Evolutionary conservation across 2,888 invertebrate genomes (phyloP), one percentile per base, ranked within the genome.

Genomic region (Drosophila kambysellisi): DNA sequence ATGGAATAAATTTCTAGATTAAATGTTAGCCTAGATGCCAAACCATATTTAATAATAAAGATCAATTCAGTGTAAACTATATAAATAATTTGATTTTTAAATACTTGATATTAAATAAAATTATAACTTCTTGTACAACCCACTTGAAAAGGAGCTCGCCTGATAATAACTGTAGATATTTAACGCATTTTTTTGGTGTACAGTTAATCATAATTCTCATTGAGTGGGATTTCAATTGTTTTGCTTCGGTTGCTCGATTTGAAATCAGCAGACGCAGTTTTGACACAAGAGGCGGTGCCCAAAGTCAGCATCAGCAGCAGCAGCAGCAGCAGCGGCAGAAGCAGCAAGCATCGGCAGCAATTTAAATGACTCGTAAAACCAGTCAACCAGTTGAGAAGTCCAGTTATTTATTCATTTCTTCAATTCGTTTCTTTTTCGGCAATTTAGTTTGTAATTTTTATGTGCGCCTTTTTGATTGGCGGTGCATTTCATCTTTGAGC

Each of bases 391-490:
- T 71, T 70, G 59, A 61, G 70, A 32, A 58, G 58, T 59, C 73
- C 73, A 67, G 70, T 68, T 58, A 83, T 76, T 66, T 79, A 82
- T 86, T 83, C 70, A 82, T 62, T 64, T 50, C 25, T 62, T 68
- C 57, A 59, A 56, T 61, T 79, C 62, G 52, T 71, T 63, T 82
- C 71, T 73, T 88, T 85, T 90, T 86, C 70, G 87, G 83, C 90
- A 85, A 90, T 85, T 88, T 61, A 56, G 67, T 83, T 74, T 59
- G 57, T 85, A 77, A 85, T 79, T 86, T 84, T 88, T 62, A 86
- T 86, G 89, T 86, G 87, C 89, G 86, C 58, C 74, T 90, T 86
- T 90, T 88, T 90, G 90, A 86, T 86, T 86, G 85, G 85, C 85
- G 85, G 85, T 74, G 9, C 76, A 68, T 81, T 86, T 86, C 85